Evolutionary conservation across 2,888 invertebrate genomes (phyloP), one percentile per base, ranked within the genome.

Genomic region (Hypomecis atomaria): DNA sequence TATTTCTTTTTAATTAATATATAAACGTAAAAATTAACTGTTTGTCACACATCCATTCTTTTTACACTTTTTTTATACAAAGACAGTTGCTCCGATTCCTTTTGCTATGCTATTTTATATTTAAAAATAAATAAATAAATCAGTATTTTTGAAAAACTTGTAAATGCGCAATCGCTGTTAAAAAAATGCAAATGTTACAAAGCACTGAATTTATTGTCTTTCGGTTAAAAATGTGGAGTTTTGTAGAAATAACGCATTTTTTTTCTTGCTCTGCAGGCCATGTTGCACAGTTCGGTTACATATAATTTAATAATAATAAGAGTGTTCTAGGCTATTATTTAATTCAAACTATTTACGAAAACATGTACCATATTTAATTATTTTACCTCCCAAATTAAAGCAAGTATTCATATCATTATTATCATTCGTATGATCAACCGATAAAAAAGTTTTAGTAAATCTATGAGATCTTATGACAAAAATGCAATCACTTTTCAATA

Each of bases 21-120:
- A 90, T 86, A 90, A 90, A 90, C 90, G 88, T 90, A 90, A 90
- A 90, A 90, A 90, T 88, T 87, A 88, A 87, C 85, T 82, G 83
- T 81, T 79, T 73, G 77, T 73, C 82, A 83, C 86, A 84, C 86
- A 84, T 82, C 78, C 79, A 75, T 81, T 82, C 80, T 54, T 54
- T 73, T 75, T 60, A 69, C 65, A 70, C 59, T 72, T 70, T 62
- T 67, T 70, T 59, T 68, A 66, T 71, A 65, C 63, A 68, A 59
- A 66, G 70, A 65, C 63, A 64, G 70, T 54, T 60, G 65, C 60
- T 63, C 55, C 43, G 58, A 44, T 67, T 58, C 61, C 60, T 50
- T 34, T 57, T 65, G 59, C 52, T 59, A 62, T 66, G 65, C 62
- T 10, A 7, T 66, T 66, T 66, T 65, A 59, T 65, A 54, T 64